These are phyloP conservation scores for Cryptoblepharus egeriae DNA, from an alignment of 2,797 vertebrate species.

Conservation along the genomic window DNA sequence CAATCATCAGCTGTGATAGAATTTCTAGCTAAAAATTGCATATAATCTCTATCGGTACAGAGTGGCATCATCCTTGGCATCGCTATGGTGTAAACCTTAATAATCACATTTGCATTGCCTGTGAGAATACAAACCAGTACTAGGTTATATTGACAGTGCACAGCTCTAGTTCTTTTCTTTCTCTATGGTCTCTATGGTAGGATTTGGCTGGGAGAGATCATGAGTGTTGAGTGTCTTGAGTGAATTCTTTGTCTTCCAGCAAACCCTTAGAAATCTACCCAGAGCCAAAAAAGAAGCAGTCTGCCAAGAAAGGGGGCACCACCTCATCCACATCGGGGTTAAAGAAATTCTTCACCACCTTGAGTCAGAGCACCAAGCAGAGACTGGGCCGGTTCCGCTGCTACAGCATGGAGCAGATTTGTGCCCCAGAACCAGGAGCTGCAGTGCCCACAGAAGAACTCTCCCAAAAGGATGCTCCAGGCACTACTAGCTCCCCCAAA, in stretches of 20 bases:
- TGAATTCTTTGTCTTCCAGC: slow-evolving; percentile 50
- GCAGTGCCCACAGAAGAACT: background rate
- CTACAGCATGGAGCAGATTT: slow-evolving; percentile 80
- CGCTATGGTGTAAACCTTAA: too few species aligned
- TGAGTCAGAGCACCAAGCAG: slow-evolving; percentile 76
- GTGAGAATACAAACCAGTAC: too few species aligned
- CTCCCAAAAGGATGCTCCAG: background rate
- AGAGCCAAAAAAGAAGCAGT: background rate
- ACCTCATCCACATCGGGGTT: slow-evolving; percentile 61
- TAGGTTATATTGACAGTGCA: too few species aligned
- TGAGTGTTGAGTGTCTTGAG: background rate
- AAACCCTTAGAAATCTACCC: background rate
- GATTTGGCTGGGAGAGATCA: background rate
- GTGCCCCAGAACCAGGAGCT: accelerated
- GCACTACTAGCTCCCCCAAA: accelerated
- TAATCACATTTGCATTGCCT: too few species aligned
- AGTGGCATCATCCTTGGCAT: too few species aligned
- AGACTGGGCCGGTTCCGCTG: slow-evolving; percentile 75
- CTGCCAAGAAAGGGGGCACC: slow-evolving; percentile 54
- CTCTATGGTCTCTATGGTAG: too few species aligned
- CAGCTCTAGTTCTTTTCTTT: too few species aligned
- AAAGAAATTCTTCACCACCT: slow-evolving; percentile 74
- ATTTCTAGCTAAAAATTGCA: too few species aligned
- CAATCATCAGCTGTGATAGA: too few species aligned
- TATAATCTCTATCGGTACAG: too few species aligned